Evolutionary conservation across 2,888 invertebrate species (phyloP), one percentile per base, ranked within the genome.

Genomic region (Lymantria dispar): DNA sequence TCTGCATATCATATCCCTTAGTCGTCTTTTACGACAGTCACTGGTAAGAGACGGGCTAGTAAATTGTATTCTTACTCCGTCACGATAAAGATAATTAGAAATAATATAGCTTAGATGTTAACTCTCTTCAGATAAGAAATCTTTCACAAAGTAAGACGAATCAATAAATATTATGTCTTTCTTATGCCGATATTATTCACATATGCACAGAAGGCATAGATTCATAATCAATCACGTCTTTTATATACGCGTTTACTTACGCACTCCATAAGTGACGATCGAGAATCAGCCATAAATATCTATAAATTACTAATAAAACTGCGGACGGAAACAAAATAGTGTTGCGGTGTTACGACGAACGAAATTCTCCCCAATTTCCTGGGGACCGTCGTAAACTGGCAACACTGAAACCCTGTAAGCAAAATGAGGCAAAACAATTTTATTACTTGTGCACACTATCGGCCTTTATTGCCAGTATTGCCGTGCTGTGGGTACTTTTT

Each of bases 331-430:
- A 61, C 64, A 70, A 72, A 71, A 52, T 56, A 64, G 62, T 72
- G 62, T 58, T 64, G 64, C 62, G 58, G 58, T 48, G 57, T 66
- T 67, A 66, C 61, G 62, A 60, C 61, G n/a, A 43, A 48, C 51
- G 47, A 54, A 60, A 55, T 66, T 67, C 60, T 54, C 60, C 59
- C 68, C 63, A 72, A 70, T 72, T 68, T 74, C 67, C 65, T 57
- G 63, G 65, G 48, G 54, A 52, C 44, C 47, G 54, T 63, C 71
- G 67, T 76, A 74, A 76, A 74, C 46, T 58, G 65, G 61, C 63
- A 52, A 58, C 53, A 49, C 51, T 11, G 41, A 43, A 52, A 41
- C 22, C 54, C 55, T 43, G 38, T 15, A 44, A 40, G 40, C 14
- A 14, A 36, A 50, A 57, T 33, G 47, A 52, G 59, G 58, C 49